Evolutionary conservation across 1,140 invertebrate genomes (phyloP).

Genomic region (Propsilocerus akamusi): DNA sequence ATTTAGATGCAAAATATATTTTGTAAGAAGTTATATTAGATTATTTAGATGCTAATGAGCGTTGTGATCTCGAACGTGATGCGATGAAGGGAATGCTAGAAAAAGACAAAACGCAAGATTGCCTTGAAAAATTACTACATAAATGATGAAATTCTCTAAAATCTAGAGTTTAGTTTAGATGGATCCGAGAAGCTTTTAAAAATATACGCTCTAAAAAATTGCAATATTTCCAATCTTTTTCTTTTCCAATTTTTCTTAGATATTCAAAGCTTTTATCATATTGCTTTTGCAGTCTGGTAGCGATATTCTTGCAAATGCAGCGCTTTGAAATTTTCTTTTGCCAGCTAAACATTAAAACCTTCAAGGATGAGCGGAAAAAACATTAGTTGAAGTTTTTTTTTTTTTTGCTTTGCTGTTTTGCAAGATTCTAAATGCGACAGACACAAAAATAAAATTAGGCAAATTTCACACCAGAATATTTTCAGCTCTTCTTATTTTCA

Average conservation of each 20-base stretch:
- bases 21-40: neutral
- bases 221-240: neutral
- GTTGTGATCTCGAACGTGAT: neutral
- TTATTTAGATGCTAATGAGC: constrained; percentile 2
- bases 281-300: too few species aligned
- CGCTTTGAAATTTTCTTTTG: too few species aligned
- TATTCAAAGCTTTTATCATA: too few species aligned
- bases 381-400: neutral
- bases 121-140: neutral
- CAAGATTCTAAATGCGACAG: neutral
- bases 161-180: neutral
- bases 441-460: neutral
- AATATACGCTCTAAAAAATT: neutral
- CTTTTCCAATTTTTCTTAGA: neutral
- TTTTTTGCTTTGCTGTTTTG: too few species aligned
- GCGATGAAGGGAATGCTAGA: neutral
- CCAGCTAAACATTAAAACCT: too few species aligned
- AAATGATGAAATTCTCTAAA: neutral
- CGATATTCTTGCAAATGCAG: too few species aligned
- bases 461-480: too few species aligned
- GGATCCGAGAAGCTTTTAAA: neutral
- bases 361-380: too few species aligned
- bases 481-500: neutral
- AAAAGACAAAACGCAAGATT: neutral
- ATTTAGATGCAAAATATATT: constrained; percentile 2